Evolutionary conservation across 2,113 vertebrate species (phyloP).

Genomic region (Phyllostomus discolor): DNA sequence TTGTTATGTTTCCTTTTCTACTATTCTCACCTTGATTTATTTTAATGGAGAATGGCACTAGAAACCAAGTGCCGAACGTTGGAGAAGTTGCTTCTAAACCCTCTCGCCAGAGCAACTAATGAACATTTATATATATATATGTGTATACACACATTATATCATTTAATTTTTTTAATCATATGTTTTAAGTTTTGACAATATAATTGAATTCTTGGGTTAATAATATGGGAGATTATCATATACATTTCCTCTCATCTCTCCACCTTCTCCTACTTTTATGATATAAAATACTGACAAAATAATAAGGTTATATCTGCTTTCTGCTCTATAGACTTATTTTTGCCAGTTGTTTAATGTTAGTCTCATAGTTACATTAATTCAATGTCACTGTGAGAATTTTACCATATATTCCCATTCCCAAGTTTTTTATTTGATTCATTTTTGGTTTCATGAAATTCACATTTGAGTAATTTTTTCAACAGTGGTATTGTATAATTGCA

Average conservation of each 20-base stretch:
- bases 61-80: not conserved
- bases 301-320: not conserved
- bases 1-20: not conserved
- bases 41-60: not conserved
- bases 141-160: not conserved
- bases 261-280: not conserved
- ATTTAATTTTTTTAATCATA: not conserved
- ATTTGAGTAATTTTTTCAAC: not conserved
- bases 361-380: not conserved
- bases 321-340: not conserved
- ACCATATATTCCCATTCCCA: not conserved
- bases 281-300: not conserved
- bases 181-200: not conserved
- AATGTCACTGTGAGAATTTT: not conserved
- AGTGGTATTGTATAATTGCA: not conserved
- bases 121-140: not conserved
- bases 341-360: not conserved
- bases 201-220: not conserved
- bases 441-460: not conserved
- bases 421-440: not conserved
- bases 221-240: not conserved
- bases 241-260: not conserved
- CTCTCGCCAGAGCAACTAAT: not conserved
- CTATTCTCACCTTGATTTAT: not conserved
- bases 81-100: not conserved